phyloP scores from a whole-genome alignment of 2,113 vertebrate genomes.

The Turdus rufiventris region DNA sequence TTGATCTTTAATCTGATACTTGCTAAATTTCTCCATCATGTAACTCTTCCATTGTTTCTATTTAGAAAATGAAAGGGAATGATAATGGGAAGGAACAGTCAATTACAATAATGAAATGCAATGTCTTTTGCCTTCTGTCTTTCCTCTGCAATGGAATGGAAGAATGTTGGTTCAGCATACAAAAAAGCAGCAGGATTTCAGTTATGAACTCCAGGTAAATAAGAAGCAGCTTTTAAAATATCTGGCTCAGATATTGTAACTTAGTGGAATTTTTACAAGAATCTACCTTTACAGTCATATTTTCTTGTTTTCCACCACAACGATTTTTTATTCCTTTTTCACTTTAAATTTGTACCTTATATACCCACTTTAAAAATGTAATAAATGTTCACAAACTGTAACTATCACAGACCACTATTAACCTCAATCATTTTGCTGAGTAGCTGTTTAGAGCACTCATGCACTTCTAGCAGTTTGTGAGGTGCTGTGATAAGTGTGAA shows the following conservation, averaged over 20 bases:
- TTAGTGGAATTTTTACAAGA: background rate
- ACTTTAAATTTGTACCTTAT: background rate
- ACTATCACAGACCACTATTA: background rate
- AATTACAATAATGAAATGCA: background rate
- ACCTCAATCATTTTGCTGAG: background rate
- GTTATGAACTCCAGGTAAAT: background rate
- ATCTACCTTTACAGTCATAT: background rate
- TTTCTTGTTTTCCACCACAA: background rate
- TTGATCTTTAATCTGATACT: background rate
- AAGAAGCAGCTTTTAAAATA: background rate
- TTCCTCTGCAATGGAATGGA: background rate
- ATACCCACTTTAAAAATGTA: background rate
- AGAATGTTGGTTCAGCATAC: background rate
- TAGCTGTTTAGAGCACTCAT: background rate
- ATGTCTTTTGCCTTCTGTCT: background rate
- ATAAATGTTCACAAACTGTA: background rate
- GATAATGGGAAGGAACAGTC: background rate
- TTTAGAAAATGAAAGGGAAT: background rate
- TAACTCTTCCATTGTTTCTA: background rate
- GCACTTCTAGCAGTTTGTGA: background rate
- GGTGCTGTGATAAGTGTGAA: background rate
- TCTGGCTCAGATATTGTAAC: background rate
- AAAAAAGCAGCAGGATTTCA: background rate
- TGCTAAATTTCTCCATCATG: background rate
- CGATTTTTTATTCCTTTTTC: background rate